Conservation (phyloP, 2,888 invertebrate species). For the Phalera bucephala region DNA sequence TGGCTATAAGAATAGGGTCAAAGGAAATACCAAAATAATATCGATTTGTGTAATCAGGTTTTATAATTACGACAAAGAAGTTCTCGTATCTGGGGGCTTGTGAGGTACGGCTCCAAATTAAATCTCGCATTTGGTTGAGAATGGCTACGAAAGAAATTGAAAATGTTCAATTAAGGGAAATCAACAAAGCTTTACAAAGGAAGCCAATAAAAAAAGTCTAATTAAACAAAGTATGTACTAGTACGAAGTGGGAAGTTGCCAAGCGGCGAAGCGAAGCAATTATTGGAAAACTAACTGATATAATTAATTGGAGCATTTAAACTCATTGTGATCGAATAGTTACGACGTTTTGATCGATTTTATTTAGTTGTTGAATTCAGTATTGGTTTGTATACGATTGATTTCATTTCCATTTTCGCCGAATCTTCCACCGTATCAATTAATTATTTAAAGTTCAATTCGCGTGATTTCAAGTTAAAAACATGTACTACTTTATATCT, state of each 20-base stretch:
- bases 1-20: slow-evolving; percentile 8
- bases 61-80: slow-evolving; percentile 18
- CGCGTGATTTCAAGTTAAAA: no score
- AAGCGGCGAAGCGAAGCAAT: slow-evolving; percentile 49
- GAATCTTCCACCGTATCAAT: not conserved
- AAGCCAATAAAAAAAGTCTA: slow-evolving; percentile 39
- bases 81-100: slow-evolving; percentile 8
- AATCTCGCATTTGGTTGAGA: slow-evolving; percentile 21
- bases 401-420: not conserved
- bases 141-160: slow-evolving; percentile 24
- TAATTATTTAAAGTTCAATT: not conserved
- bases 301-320: no score
- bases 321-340: slow-evolving; percentile 34
- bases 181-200: slow-evolving; percentile 40
- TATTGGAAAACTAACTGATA: slow-evolving; percentile 58
- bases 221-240: slow-evolving; percentile 20
- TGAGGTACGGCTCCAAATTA: slow-evolving; percentile 21
- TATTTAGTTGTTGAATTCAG: slow-evolving; percentile 19
- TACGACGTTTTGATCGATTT: no score
- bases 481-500: no score
- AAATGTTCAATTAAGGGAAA: slow-evolving; percentile 40
- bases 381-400: not conserved
- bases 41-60: slow-evolving; percentile 5
- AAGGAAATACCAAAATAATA: slow-evolving; percentile 6
- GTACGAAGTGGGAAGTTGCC: slow-evolving; percentile 41